A percentile compares a stretch with the other conserved stretches of the same genome.
Conservation (phyloP, 2,888 invertebrate genomes). For the Cenopis cana region DNA sequence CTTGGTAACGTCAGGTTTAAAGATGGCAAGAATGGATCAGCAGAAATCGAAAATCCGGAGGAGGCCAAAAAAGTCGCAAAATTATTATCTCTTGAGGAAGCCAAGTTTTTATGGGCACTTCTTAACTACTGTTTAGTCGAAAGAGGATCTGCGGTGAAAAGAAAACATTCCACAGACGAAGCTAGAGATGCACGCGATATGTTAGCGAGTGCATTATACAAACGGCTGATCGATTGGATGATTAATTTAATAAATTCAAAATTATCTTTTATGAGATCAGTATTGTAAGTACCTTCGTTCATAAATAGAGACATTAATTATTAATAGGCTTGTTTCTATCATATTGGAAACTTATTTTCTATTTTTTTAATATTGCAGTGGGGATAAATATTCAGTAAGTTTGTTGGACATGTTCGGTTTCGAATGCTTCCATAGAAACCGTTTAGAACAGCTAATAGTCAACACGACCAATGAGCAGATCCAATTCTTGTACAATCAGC, state of each 20-base stretch:
- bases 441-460: slow-evolving; percentile 94
- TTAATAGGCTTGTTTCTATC: slow-evolving; percentile 20
- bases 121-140: slow-evolving; percentile 93
- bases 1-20: slow-evolving; percentile 93
- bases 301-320: slow-evolving; percentile 34
- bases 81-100: slow-evolving; percentile 90
- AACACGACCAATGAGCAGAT: slow-evolving; percentile 97
- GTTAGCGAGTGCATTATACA: slow-evolving; percentile 93
- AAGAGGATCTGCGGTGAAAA: slow-evolving; percentile 88
- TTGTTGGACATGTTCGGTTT: slow-evolving; percentile 96
- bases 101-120: slow-evolving; percentile 93
- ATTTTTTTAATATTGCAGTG: slow-evolving; percentile 85
- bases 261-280: slow-evolving; percentile 92
- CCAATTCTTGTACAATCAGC: slow-evolving; percentile 96
- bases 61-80: slow-evolving; percentile 89
- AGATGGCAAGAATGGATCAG: slow-evolving; percentile 86
- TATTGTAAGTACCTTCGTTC: slow-evolving; percentile 89
- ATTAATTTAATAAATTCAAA: slow-evolving; percentile 94
- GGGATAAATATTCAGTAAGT: slow-evolving; percentile 92
- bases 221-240: slow-evolving; percentile 94
- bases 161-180: slow-evolving; percentile 90
- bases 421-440: slow-evolving; percentile 94
- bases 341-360: slow-evolving; percentile 35
- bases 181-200: slow-evolving; percentile 94
- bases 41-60: slow-evolving; percentile 90